Percentiles rank a stretch among this genome's conserved stretches.
phyloP scores from a whole-genome alignment of 2,113 vertebrate genomes.

The Hypomesus transpacificus region DNA sequence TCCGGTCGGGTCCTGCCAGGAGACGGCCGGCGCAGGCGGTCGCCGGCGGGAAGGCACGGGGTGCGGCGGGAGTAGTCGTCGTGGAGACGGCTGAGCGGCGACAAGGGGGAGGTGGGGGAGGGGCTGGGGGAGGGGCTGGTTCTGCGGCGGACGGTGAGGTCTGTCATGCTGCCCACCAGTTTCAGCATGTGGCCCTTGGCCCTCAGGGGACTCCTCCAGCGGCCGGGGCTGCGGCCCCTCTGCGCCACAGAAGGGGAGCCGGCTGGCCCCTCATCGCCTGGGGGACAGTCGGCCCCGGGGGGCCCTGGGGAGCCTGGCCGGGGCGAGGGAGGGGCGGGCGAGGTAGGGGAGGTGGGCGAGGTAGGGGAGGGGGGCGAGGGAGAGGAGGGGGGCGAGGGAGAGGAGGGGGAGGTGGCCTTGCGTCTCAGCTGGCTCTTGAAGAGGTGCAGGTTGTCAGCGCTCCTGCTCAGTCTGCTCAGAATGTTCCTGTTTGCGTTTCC shows the following conservation, averaged over 20 bases:
- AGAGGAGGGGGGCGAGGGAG: not conserved
- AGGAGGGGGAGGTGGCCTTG: constrained; percentile 74
- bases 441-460: constrained; percentile 83
- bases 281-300: constrained; percentile 45
- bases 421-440: constrained; percentile 82
- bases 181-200: constrained; percentile 78
- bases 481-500: constrained; percentile 56
- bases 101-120: constrained; percentile 34
- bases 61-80: constrained; percentile 90
- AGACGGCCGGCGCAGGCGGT: constrained; percentile 67
- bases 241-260: constrained; percentile 74
- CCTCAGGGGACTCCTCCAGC: constrained; percentile 73
- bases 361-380: constrained; percentile 16
- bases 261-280: constrained; percentile 65
- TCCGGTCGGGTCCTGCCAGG: constrained; percentile 37
- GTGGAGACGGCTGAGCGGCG: constrained; percentile 75
- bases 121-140: constrained; percentile 53
- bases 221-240: constrained; percentile 42
- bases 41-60: constrained; percentile 69
- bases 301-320: constrained; percentile 60
- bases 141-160: constrained; percentile 70
- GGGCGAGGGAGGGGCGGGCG: not conserved
- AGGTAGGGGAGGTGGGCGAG: no score
- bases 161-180: constrained; percentile 82
- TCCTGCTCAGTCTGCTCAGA: constrained; percentile 82